These are phyloP conservation scores for Echinarachnius parma DNA, from an alignment of 53 echinoderm and acorn worm genomes.

Conservation along the genomic window DNA sequence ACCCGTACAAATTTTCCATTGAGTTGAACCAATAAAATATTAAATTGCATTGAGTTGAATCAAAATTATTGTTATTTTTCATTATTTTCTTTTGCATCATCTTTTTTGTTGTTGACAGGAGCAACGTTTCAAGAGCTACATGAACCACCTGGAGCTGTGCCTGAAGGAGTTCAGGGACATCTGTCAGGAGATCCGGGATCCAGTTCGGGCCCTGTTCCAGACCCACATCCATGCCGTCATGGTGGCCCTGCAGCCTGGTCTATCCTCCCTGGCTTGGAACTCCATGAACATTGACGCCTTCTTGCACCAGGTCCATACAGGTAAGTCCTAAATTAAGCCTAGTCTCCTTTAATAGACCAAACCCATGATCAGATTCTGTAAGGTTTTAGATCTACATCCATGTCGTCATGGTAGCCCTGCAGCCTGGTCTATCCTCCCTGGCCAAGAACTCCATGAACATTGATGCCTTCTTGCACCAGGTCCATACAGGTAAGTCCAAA, in stretches of 20 bases:
- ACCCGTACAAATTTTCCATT: too few relatives aligned
- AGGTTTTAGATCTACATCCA: constrained; percentile 76
- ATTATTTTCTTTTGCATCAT: too few relatives aligned
- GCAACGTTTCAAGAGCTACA: constrained; percentile 95
- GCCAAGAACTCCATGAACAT: constrained; percentile 99
- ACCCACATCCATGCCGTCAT: constrained; percentile 74
- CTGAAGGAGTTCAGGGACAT: constrained; percentile 79
- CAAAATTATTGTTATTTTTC: too few relatives aligned
- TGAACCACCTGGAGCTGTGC: constrained; percentile 91
- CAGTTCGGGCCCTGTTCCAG: constrained; percentile 77
- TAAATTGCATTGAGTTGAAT: too few relatives aligned
- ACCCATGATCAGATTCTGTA: too few relatives aligned
- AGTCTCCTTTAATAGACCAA: background rate
- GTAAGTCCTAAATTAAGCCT: constrained; percentile 36
- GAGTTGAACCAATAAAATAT: too few relatives aligned
- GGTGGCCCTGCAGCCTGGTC: constrained; percentile 84
- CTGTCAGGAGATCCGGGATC: constrained; percentile 62
- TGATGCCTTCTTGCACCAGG: constrained; percentile 98
- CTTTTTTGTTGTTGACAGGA: constrained; percentile 44
- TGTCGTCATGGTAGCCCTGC: constrained; percentile 76
- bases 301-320: constrained; percentile 92
- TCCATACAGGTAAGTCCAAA: constrained; percentile 72
- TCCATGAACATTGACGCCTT: constrained; percentile 99
- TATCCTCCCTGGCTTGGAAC: constrained; percentile 93
- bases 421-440: constrained; percentile 83